Base-by-base conservation (phyloP, 2,888 invertebrate species). In the Cyclophora punctaria region DNA sequence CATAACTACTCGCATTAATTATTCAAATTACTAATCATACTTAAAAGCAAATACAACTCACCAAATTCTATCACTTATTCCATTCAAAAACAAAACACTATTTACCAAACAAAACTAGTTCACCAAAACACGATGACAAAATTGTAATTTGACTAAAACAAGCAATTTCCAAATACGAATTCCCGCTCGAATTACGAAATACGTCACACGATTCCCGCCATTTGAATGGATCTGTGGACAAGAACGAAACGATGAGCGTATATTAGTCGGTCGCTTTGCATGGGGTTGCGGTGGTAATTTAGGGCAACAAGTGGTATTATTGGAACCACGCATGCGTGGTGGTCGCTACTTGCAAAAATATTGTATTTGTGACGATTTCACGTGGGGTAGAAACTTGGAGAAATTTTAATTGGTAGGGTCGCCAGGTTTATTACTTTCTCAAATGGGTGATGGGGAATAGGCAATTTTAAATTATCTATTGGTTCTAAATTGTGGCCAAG, bases 241-340 rank as follows among this genome's bases (percentile, higher is more conserved):
- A 78, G 80, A 73, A 82, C 75, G 81, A 80, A 73, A 82, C 75
- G 81, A 75, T 74, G 61, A 63, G 62, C 59, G 68, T 72, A 75
- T 83, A 83, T 84, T 84, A 84, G 80, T 69, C 63, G 62, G 73
- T 71, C 80, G 48, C 53, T 80, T 77, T 68, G 87, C 85, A 84
- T 87, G 87, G 86, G 87, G 87, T 82, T 75, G 78, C 66, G 63
- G 54, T 56, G 70, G 73, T 83, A 83, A 85, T 84, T 86, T 82
- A 67, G 82, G 79, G 78, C 78, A 79, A 76, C 82, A 80, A 84
- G 84, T 83, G 76, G 70, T 64, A 85, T 82, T 87, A 83, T 74
- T 67, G 61, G 70, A 78, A 72, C 75, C 78, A 82, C 84, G 86
- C 87, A 87, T 85, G 87, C 87, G 86, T 82, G 84, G 83, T 84